Conservation (phyloP, 92 coral and sea anemone genomes). For the Phymanthus crucifer region DNA sequence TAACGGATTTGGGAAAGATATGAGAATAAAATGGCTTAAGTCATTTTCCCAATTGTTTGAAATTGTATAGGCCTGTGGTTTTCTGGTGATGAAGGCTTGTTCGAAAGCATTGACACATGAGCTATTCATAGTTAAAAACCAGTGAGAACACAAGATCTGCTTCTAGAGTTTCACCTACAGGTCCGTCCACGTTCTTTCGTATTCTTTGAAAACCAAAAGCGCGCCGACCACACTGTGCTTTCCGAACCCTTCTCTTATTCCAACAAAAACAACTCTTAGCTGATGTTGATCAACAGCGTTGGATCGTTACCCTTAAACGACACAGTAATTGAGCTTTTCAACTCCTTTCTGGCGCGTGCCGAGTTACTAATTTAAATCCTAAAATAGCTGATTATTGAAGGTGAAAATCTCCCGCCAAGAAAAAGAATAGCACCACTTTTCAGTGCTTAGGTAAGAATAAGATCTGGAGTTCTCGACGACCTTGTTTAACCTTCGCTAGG, state of each 20-base stretch:
- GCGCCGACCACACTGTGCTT: slow-evolving; percentile 11
- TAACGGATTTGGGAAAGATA: slow-evolving; percentile 10
- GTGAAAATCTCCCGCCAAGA: slow-evolving; percentile 38
- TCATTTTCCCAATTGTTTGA: slow-evolving; percentile 19
- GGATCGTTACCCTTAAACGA: slow-evolving; percentile 29
- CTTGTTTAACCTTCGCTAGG: slow-evolving; percentile 12
- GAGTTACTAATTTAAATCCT: slow-evolving; percentile 29
- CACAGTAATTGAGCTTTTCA: slow-evolving; percentile 23
- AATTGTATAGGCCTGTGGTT: slow-evolving; percentile 42
- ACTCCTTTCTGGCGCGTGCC: slow-evolving; percentile 35
- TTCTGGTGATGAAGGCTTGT: slow-evolving; percentile 48
- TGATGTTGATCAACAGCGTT: slow-evolving; percentile 29
- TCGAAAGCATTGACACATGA: slow-evolving; percentile 43
- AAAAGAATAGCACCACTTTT: slow-evolving; percentile 14
- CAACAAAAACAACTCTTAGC: slow-evolving; percentile 17
- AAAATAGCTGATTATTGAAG: slow-evolving; percentile 9
- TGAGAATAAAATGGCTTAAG: slow-evolving; percentile 7
- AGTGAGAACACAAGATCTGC: slow-evolving; percentile 40
- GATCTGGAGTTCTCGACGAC: slow-evolving; percentile 9
- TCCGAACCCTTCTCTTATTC: not conserved
- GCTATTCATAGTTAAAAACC: slow-evolving; percentile 45
- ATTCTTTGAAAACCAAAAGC: slow-evolving; percentile 29
- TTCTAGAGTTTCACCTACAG: slow-evolving; percentile 38
- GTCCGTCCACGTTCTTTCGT: slow-evolving; percentile 12
- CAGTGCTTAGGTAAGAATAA: not conserved